Evolutionary conservation across 2,888 invertebrate species (phyloP).

Genomic region (Euplexia lucipara): DNA sequence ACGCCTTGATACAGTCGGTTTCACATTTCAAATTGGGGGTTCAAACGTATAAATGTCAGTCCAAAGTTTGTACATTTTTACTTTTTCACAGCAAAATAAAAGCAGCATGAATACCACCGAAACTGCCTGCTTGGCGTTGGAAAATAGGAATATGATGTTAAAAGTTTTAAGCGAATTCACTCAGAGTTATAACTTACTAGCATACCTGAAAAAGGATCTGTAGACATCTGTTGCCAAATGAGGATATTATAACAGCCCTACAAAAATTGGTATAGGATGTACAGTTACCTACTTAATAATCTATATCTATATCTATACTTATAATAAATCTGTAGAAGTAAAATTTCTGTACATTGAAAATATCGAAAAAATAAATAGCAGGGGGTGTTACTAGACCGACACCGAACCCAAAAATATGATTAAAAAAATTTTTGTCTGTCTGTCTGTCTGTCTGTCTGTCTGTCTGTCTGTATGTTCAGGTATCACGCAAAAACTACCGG

Average conservation of each 20-base stretch:
- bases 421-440: no score
- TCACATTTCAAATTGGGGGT: slow-evolving; percentile 47
- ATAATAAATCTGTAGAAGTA: no score
- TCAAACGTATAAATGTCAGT: slow-evolving; percentile 37
- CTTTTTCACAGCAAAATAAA: slow-evolving; percentile 16
- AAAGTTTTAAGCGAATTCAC: slow-evolving; percentile 39
- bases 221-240: neutral
- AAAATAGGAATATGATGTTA: slow-evolving; percentile 24
- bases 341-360: no score
- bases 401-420: no score
- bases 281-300: no score
- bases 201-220: neutral
- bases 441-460: no score
- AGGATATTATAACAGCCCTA: neutral
- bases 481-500: no score
- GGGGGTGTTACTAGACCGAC: no score
- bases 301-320: no score
- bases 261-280: no score
- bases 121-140: slow-evolving; percentile 22
- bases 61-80: slow-evolving; percentile 28
- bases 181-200: slow-evolving; percentile 1
- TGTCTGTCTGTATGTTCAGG: no score
- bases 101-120: slow-evolving; percentile 11
- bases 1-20: slow-evolving; percentile 21
- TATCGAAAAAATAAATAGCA: no score